Conservation (phyloP, 2,888 invertebrate genomes). For the Tenthredo scrophulariae region DNA sequence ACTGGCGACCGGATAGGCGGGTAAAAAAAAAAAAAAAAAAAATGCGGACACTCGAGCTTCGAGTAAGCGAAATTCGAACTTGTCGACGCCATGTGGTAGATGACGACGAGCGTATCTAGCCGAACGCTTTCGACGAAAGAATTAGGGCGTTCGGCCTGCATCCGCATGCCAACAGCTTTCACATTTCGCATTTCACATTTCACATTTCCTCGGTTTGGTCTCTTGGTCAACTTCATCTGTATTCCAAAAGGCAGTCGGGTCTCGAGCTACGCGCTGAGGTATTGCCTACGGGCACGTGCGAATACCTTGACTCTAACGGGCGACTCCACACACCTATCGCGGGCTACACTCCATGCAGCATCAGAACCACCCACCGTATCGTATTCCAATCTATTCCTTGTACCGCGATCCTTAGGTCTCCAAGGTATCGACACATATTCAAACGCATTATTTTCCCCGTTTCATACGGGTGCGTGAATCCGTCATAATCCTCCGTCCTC, state of each 20-base stretch:
- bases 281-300: slow-evolving; percentile 61
- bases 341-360: not conserved
- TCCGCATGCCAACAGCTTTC: slow-evolving; percentile 67
- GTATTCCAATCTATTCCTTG: not conserved
- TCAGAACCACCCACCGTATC: slow-evolving; percentile 3
- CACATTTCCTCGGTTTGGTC: slow-evolving; percentile 59
- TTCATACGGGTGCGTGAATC: not conserved
- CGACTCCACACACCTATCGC: slow-evolving; percentile 30
- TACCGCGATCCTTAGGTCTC: not conserved
- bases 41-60: not conserved
- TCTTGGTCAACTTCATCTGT: slow-evolving; percentile 60
- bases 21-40: too few species aligned
- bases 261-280: slow-evolving; percentile 59
- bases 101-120: not conserved
- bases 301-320: slow-evolving; percentile 56
- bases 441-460: not conserved
- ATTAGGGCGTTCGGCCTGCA: slow-evolving; percentile 44
- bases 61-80: slow-evolving; percentile 1
- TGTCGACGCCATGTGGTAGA: not conserved
- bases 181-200: slow-evolving; percentile 68
- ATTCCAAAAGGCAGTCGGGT: slow-evolving; percentile 59
- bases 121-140: slow-evolving; percentile 23
- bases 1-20: not conserved
- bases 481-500: not conserved
- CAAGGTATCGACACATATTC: not conserved